These are phyloP conservation scores for Uria lomvia DNA, from an alignment of 2,113 vertebrate genomes.

Conservation along the genomic window DNA sequence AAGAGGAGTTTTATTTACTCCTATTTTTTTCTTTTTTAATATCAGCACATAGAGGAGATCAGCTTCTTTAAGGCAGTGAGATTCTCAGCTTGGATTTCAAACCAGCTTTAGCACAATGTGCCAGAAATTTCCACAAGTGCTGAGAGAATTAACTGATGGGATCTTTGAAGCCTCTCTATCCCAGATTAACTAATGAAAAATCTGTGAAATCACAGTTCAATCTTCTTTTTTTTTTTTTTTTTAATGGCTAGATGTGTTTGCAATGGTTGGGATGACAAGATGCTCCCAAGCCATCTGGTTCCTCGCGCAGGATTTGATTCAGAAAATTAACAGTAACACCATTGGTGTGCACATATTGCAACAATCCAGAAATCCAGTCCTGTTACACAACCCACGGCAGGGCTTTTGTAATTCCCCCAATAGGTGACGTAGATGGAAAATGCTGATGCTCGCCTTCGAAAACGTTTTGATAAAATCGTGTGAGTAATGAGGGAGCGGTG, in stretches of 20 bases:
- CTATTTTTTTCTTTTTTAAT: neutral
- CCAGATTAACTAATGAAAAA: slow-evolving; percentile 79
- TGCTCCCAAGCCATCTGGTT: slow-evolving; percentile 68
- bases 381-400: slow-evolving; percentile 33
- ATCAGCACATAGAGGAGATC: neutral
- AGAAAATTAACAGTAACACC: slow-evolving; percentile 70
- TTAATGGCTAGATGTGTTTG: slow-evolving; percentile 55
- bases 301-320: slow-evolving; percentile 49
- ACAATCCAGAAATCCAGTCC: slow-evolving; percentile 53
- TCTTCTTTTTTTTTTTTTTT: slow-evolving; percentile 61
- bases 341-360: slow-evolving; percentile 51
- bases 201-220: slow-evolving; percentile 72
- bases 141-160: slow-evolving; percentile 73
- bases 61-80: slow-evolving; percentile 52
- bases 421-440: neutral
- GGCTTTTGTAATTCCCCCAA: slow-evolving; percentile 14
- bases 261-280: slow-evolving; percentile 60
- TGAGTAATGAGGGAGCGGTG: neutral
- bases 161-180: slow-evolving; percentile 75
- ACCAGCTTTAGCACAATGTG: slow-evolving; percentile 72
- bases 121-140: slow-evolving; percentile 73
- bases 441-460: neutral
- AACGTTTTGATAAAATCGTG: neutral
- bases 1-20: neutral
- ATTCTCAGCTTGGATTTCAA: slow-evolving; percentile 71